Evolutionary conservation across 2,888 invertebrate genomes (phyloP).

Genomic region (Doris montereyensis): DNA sequence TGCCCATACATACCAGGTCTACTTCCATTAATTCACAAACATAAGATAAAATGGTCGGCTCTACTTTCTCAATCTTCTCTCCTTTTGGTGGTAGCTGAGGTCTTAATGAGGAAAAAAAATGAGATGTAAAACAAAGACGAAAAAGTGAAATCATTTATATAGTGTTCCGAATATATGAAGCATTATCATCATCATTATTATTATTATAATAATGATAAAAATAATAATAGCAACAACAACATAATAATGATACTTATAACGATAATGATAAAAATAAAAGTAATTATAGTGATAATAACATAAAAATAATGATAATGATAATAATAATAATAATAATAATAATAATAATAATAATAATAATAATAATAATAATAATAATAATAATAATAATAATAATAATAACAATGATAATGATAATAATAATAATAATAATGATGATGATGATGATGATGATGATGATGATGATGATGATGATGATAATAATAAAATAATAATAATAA

Average conservation of each 20-base stretch:
- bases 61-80: slow-evolving; percentile 34
- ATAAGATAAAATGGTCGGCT: slow-evolving; percentile 29
- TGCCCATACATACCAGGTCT: slow-evolving; percentile 23
- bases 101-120: too few species aligned
- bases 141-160: too few species aligned
- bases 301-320: not conserved
- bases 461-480: not conserved
- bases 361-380: not conserved
- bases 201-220: too few species aligned
- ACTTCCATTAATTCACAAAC: slow-evolving; percentile 31
- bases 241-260: too few species aligned
- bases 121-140: too few species aligned
- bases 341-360: not conserved
- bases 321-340: not conserved
- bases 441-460: not conserved
- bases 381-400: not conserved
- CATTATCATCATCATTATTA: too few species aligned
- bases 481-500: not conserved
- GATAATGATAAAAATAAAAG: too few species aligned
- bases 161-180: too few species aligned
- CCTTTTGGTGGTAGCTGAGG: slow-evolving; percentile 37
- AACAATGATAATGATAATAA: not conserved
- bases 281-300: too few species aligned
- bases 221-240: too few species aligned
- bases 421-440: not conserved